Percentiles rank a stretch among this genome's conserved stretches.
phyloP scores from a whole-genome alignment of 2,797 vertebrate genomes.

The Petrocephalus schoutedeni region DNA sequence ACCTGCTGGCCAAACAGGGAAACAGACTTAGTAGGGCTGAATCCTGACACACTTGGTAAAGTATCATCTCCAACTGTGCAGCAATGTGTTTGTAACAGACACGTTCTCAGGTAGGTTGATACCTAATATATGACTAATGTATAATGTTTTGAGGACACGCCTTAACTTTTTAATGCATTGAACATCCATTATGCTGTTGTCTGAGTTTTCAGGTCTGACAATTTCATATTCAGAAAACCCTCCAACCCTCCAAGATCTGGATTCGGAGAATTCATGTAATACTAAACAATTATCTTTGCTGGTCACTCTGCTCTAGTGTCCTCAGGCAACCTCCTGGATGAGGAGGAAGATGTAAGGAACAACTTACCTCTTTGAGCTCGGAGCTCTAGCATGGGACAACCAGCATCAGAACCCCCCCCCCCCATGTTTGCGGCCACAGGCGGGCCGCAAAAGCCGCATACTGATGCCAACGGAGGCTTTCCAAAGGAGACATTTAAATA shows the following conservation, averaged over 20 bases:
- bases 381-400: not conserved
- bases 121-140: not conserved
- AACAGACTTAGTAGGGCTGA: not conserved
- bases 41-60: not conserved
- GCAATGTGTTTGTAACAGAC: not conserved
- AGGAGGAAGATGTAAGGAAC: not conserved
- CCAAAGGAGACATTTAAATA: slow-evolving; percentile 1
- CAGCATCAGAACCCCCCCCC: too few species aligned
- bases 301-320: not conserved
- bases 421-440: not conserved
- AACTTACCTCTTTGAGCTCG: not conserved
- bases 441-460: not conserved
- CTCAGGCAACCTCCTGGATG: not conserved
- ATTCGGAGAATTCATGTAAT: not conserved
- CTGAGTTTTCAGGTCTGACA: not conserved
- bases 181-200: not conserved
- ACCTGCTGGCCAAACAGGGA: not conserved
- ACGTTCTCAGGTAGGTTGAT: not conserved
- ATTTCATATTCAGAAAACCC: not conserved
- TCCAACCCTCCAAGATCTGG: not conserved
- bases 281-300: not conserved
- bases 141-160: not conserved
- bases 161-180: not conserved
- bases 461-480: not conserved
- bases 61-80: not conserved